These are phyloP conservation scores for Prosopocoilus inquinatus DNA, from an alignment of 2,888 invertebrate species.

Conservation along the genomic window DNA sequence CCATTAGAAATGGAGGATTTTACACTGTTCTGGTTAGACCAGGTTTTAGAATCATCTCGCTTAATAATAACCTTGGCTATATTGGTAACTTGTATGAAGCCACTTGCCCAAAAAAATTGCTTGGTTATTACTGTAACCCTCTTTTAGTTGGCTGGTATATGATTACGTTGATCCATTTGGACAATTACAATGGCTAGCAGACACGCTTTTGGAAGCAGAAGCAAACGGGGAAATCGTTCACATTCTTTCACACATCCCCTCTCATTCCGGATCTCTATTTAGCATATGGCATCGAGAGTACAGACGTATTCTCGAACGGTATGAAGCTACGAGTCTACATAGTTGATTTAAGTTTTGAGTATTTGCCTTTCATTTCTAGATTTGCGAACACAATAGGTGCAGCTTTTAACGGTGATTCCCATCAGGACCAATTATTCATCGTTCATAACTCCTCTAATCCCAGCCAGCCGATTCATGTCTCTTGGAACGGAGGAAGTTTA, in stretches of 20 bases:
- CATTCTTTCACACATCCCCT: constrained; percentile 79
- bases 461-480: constrained; percentile 61
- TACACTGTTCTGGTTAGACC: constrained; percentile 69
- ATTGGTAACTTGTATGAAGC: constrained; percentile 63
- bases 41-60: constrained; percentile 71
- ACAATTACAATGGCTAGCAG: constrained; percentile 78
- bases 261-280: constrained; percentile 66
- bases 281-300: constrained; percentile 71
- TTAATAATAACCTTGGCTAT: constrained; percentile 82
- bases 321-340: constrained; percentile 66
- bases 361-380: constrained; percentile 45
- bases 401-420: constrained; percentile 82
- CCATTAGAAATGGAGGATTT: constrained; percentile 69
- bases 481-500: constrained; percentile 80
- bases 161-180: constrained; percentile 67
- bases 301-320: constrained; percentile 57
- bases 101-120: too few species aligned
- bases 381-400: constrained; percentile 71
- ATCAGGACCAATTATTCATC: constrained; percentile 71
- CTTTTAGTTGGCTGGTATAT: constrained; percentile 35
- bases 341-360: too few species aligned
- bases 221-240: constrained; percentile 70
- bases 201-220: constrained; percentile 72
- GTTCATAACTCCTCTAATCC: constrained; percentile 60
- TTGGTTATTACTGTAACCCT: background rate